Evolutionary conservation across 2,113 vertebrate species (phyloP), one percentile per base, ranked within the genome.

Genomic region (Pavo muticus): DNA sequence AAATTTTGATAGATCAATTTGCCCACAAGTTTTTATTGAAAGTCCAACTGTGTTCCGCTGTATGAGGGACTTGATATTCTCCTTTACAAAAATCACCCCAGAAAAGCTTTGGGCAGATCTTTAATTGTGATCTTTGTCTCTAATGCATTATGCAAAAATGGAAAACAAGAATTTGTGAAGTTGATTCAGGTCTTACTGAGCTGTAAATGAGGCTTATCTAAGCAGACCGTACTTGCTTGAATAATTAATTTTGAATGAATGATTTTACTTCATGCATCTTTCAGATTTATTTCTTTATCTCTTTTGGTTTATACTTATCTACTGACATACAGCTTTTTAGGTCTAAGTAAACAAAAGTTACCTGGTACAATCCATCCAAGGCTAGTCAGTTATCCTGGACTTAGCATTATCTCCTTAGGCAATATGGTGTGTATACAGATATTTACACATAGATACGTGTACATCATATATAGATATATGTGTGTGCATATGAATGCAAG

Each of bases 161-260:
- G 50, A 63, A 72, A 74, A 67, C 50, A 45, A 71, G 44, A 32
- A 19, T 39, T 82, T 71, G 10, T 81, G 14, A 64, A 78, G 61
- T 61, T 54, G 11, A 13, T 64, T 84, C 50, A 78, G 56, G 17
- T 60, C 23, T 75, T 87, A 84, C 80, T 68, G 73, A 92, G 35
- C 76, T 91, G 42, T 63, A 91, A 92, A 59, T 47, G 70, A 20
- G 42, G 32, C 21, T 94, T 91, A 56, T 82, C 61, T 81, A 84
- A 64, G 45, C 23, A 64, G 24, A 2, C n/a, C 40, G 29, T 60
- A 81, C 47, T 71, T 75, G 13, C 35, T 59, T 64, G 73, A 74
- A 56, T 84, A 78, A 71, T 57, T 70, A 21, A 30, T 84, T 70
- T 40, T 63, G 45, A 84, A 45, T 45, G 76, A 92, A 14, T 67